These are phyloP conservation scores for Squalus acanthias DNA, from an alignment of 2,797 vertebrate genomes.

Conservation along the genomic window DNA sequence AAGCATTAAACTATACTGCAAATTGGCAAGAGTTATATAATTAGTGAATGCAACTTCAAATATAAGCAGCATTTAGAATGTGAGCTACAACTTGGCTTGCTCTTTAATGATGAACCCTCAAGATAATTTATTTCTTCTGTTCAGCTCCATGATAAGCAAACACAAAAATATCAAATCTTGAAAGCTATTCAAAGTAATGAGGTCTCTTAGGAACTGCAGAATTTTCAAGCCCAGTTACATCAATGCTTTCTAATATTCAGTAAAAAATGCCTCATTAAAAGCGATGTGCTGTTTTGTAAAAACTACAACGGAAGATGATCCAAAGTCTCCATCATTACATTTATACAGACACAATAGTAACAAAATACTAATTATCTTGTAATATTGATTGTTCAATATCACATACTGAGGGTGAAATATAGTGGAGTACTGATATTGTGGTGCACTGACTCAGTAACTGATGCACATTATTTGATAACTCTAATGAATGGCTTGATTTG, in stretches of 20 bases:
- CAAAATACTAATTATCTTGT: not conserved
- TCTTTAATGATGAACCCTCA: slow-evolving; percentile 53
- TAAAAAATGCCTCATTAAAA: not conserved
- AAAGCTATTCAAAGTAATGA: slow-evolving; percentile 63
- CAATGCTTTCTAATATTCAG: not conserved
- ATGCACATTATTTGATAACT: not conserved
- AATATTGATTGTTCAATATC: not conserved
- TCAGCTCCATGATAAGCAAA: slow-evolving; percentile 63
- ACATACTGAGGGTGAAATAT: not conserved
- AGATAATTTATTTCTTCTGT: slow-evolving; percentile 55
- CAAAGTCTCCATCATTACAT: too few species aligned
- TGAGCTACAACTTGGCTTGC: slow-evolving; percentile 51
- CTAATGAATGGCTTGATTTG: not conserved
- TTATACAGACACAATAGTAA: not conserved
- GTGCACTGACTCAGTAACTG: not conserved
- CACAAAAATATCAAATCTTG: slow-evolving; percentile 55
- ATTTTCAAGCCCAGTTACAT: slow-evolving; percentile 49
- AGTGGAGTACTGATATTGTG: not conserved
- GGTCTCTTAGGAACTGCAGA: slow-evolving; percentile 59
- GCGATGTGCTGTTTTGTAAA: not conserved
- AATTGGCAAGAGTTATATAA: slow-evolving; percentile 47
- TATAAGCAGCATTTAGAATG: slow-evolving; percentile 52
- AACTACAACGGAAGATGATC: not conserved
- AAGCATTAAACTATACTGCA: slow-evolving; percentile 38
- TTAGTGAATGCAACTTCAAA: slow-evolving; percentile 51